Evolutionary conservation across 1,140 invertebrate species (phyloP).

Genomic region (Asobara japonica): DNA sequence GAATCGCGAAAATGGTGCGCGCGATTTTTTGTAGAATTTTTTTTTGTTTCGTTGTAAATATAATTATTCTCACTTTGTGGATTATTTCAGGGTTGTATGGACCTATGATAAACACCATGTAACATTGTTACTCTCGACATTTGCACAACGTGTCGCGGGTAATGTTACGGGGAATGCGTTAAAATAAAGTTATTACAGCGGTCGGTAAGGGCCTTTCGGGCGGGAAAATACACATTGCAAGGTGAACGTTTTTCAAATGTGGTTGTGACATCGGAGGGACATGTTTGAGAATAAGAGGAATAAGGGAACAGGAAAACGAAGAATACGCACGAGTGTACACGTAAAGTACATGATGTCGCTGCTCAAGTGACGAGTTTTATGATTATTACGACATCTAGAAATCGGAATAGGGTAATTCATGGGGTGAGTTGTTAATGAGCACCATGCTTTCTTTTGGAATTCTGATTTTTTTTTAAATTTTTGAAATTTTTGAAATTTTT

Average conservation of each 20-base stretch:
- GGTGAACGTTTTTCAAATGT: neutral
- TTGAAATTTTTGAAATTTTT: no score
- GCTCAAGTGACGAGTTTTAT: neutral
- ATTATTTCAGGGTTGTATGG: neutral
- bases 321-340: neutral
- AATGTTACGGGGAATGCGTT: constrained; percentile 29
- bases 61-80: neutral
- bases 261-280: neutral
- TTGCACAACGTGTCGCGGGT: constrained; percentile 3
- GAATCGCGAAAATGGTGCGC: no score
- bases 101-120: neutral
- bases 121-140: neutral
- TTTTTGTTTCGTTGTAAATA: no score
- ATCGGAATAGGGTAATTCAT: constrained; percentile 45
- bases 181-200: constrained; percentile 45
- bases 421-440: constrained; percentile 44
- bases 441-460: no score
- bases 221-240: constrained; percentile 3
- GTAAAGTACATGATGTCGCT: constrained; percentile 1
- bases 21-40: no score
- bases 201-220: constrained; percentile 26
- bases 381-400: constrained; percentile 37
- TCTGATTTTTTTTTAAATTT: no score
- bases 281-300: neutral
- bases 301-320: neutral